These are phyloP conservation scores for Oryzias celebensis DNA, from an alignment of 2,113 vertebrate genomes.

Conservation along the genomic window DNA sequence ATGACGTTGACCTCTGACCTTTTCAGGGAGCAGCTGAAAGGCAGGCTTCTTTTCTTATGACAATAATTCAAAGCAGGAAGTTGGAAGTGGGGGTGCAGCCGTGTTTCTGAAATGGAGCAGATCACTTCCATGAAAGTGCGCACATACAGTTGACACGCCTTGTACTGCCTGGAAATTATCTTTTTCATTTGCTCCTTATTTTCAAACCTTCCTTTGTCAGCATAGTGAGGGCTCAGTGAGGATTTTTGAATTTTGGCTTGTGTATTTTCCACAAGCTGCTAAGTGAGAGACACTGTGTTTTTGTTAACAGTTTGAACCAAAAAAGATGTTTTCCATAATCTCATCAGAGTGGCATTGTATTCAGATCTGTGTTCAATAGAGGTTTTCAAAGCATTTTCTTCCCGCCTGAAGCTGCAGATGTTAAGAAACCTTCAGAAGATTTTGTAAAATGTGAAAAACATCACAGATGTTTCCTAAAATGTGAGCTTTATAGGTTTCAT, in stretches of 20 bases:
- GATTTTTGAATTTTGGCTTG: too few species aligned
- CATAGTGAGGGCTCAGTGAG: too few species aligned
- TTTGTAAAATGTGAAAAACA: background rate
- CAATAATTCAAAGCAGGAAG: background rate
- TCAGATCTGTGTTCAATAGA: conserved; percentile 37
- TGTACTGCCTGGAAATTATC: background rate
- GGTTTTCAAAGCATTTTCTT: conserved; percentile 22
- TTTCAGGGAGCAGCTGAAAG: conserved; percentile 1
- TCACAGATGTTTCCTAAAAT: background rate
- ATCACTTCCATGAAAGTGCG: background rate
- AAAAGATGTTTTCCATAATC: conserved; percentile 6
- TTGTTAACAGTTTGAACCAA: background rate
- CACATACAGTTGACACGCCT: background rate
- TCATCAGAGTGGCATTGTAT: background rate
- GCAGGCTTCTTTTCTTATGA: background rate
- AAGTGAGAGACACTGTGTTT: too few species aligned
- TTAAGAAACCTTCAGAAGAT: conserved; percentile 23
- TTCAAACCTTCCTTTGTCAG: too few species aligned
- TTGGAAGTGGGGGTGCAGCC: background rate
- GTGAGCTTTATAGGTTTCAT: too few species aligned
- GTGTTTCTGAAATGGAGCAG: conserved; percentile 16
- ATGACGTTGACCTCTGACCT: conserved; percentile 26
- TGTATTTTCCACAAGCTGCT: too few species aligned
- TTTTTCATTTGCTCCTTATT: too few species aligned
- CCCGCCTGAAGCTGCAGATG: conserved; percentile 27